Evolutionary conservation across 2,113 vertebrate genomes (phyloP).

Genomic region (Nyctibius bracteatus): DNA sequence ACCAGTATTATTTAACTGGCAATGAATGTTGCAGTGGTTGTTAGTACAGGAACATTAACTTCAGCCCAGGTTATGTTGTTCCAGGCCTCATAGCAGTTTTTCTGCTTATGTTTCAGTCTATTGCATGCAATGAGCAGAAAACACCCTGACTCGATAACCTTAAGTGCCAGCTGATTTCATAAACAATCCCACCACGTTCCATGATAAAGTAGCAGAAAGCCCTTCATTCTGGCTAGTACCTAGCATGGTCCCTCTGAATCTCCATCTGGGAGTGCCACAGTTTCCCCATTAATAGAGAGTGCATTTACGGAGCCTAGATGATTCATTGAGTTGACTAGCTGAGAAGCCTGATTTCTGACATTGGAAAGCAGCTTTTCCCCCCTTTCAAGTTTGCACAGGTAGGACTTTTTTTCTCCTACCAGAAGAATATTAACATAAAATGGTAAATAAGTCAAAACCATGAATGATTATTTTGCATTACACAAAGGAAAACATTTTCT

Average conservation of each 20-base stretch:
- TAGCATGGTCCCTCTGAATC: not conserved
- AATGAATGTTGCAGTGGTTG: not conserved
- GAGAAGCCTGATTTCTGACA: not conserved
- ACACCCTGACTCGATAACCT: not conserved
- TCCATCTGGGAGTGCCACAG: not conserved
- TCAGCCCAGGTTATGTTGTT: not conserved
- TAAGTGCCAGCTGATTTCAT: not conserved
- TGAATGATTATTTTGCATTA: not conserved
- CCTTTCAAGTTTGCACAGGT: not conserved
- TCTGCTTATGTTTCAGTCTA: not conserved
- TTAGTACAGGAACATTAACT: not conserved
- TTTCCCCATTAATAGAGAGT: not conserved
- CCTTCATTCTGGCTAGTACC: not conserved
- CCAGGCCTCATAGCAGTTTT: not conserved
- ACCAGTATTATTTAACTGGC: not conserved
- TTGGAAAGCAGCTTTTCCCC: not conserved
- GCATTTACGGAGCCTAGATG: not conserved
- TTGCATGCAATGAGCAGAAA: not conserved
- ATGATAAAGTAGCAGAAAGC: not conserved
- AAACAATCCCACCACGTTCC: not conserved
- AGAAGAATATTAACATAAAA: not conserved
- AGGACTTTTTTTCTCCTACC: not conserved
- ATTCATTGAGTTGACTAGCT: not conserved
- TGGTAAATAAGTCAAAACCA: not conserved
- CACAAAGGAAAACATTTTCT: not conserved